Evolutionary conservation across 2,888 invertebrate species (phyloP), one percentile per base, ranked within the genome.

Genomic region (Lithosia quadra): DNA sequence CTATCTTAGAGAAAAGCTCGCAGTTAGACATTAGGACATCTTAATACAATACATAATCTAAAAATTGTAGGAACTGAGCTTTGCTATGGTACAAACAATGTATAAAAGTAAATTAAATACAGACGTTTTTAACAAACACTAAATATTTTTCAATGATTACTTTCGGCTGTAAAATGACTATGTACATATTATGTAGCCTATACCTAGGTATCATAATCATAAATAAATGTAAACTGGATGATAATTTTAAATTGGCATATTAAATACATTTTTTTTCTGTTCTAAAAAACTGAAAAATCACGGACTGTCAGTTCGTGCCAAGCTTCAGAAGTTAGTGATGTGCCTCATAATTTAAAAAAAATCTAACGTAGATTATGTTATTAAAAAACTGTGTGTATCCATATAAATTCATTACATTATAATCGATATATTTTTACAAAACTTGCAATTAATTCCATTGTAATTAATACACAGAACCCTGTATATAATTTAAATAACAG

Each of bases 51-150:
- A 13, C 13, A 55, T 55, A 22, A 55, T 55, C 55, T 21, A 55
- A 55, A 55, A 55, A 7, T n/a, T 22, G 11, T 55, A 55, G 55
- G 55, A 55, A 22, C 55, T 22, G 55, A 55, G 2, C 11, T 53
- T 22, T 55, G 22, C 73, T 68, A 75, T 73, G 68, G 7, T 53
- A 53, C 21, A 33, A 34, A 21, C 13, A 53, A 15, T 49, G 22
- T 36, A 49, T n/a, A 43, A 62, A 62, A 24, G n/a, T 53, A 21
- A 63, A 34, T n/a, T 33, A 33, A 63, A 63, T 33, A 49, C n/a
- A 28, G 21, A 53, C 34, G 13, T 34, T 34, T n/a, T 13, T n/a
- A 24, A 43, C 22, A 61, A 3, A 43, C 1, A 60, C 1, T 36
- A 13, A 22, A 4, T 21, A 59, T 21, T 0, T 39, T 39, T 39